Conservation (phyloP, 2,113 vertebrate genomes). For the Burhinus bistriatus region DNA sequence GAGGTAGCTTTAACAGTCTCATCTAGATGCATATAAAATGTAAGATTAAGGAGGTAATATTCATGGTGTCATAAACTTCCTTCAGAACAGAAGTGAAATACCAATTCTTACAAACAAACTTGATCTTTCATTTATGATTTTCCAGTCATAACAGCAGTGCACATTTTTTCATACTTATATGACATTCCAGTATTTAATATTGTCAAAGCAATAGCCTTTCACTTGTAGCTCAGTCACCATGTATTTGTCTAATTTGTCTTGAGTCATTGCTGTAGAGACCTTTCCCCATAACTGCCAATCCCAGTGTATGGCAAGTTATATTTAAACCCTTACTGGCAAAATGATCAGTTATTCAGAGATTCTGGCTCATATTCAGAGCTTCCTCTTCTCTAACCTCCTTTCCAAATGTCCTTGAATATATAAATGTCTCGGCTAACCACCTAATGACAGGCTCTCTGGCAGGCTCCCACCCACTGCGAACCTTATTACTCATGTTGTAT, state of each 20-base stretch:
- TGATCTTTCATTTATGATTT: neutral
- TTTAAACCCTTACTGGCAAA: slow-evolving; percentile 23
- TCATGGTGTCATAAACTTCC: neutral
- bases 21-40: neutral
- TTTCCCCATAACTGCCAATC: neutral
- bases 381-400: neutral
- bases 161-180: neutral
- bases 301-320: neutral
- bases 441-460: neutral
- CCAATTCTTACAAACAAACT: neutral
- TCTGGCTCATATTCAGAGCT: neutral
- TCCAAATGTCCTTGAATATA: neutral
- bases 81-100: neutral
- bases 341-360: neutral
- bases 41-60: neutral
- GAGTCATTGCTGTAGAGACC: neutral
- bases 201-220: neutral
- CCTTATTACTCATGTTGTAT: neutral
- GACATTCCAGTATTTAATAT: neutral
- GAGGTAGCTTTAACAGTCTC: neutral
- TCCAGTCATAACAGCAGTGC: neutral
- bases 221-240: neutral
- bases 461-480: neutral
- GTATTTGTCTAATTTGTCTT: neutral
- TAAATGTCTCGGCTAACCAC: neutral